Conservation (phyloP, 2,113 vertebrate species). For the Brachyistius frenatus region DNA sequence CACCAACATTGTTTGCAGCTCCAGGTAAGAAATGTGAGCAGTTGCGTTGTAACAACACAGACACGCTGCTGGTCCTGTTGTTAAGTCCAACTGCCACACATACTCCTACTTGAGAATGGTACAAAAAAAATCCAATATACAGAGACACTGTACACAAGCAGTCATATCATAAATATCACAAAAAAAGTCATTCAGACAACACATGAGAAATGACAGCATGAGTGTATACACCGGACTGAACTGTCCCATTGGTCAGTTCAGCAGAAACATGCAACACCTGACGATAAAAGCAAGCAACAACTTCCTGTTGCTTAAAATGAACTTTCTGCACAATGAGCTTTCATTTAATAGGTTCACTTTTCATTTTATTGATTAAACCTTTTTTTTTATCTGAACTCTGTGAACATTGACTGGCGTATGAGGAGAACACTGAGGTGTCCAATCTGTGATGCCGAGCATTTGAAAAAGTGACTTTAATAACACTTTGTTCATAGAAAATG, state of each 20-base stretch:
- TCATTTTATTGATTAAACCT: no score
- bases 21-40: constrained; percentile 48
- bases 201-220: constrained; percentile 37
- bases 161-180: constrained; percentile 40
- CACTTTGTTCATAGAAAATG: no score
- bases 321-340: neutral
- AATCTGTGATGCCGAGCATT: no score
- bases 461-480: no score
- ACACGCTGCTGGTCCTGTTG: constrained; percentile 32
- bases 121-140: constrained; percentile 62
- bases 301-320: no score
- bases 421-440: no score
- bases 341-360: neutral
- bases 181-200: constrained; percentile 19
- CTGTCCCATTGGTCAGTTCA: constrained; percentile 3
- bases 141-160: constrained; percentile 53
- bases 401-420: no score
- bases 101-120: constrained; percentile 36
- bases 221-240: no score
- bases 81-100: constrained; percentile 11
- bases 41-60: constrained; percentile 17
- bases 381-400: no score
- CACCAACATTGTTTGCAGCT: constrained; percentile 67
- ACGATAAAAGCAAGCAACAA: no score
- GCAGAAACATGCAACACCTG: constrained; percentile 45